Conservation (phyloP, 2,888 invertebrate species). For the Gryllus longicercus region DNA sequence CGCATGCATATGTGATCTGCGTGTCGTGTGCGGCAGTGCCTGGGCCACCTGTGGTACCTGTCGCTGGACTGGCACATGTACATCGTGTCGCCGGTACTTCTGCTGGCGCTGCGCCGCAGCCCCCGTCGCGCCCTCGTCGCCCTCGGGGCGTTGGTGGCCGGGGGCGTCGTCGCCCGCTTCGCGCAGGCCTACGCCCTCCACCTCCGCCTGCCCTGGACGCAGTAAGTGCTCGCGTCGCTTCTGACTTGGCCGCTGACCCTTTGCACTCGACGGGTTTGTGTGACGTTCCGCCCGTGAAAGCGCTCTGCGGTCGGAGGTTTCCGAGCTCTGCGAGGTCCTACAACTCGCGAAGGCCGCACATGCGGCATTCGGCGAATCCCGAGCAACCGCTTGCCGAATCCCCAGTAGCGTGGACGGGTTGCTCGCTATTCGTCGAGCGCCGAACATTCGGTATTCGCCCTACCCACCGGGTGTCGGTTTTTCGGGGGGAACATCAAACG, state of each 20-base stretch:
- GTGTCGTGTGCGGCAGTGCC: not conserved
- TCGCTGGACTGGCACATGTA: slow-evolving; percentile 58
- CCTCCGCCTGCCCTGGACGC: not conserved
- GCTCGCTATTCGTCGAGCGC: too few species aligned
- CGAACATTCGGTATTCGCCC: too few species aligned
- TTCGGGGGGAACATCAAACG: too few species aligned
- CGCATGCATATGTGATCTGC: too few species aligned
- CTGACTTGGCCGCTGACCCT: not conserved
- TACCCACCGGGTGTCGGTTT: too few species aligned
- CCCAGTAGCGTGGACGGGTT: too few species aligned
- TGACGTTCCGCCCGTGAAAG: too few species aligned
- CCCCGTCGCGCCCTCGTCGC: not conserved
- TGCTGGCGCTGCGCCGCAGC: slow-evolving; percentile 48
- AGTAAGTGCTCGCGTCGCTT: not conserved
- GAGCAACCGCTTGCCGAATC: too few species aligned
- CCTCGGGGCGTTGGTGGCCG: not conserved
- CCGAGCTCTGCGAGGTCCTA: too few species aligned
- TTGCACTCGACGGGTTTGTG: not conserved
- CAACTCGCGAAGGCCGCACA: too few species aligned
- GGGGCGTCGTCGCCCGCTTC: not conserved
- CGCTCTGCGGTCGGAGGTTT: too few species aligned
- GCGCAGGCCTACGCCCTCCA: not conserved
- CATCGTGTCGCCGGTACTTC: slow-evolving; percentile 53
- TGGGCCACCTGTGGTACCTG: slow-evolving; percentile 39
- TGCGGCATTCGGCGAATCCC: too few species aligned